Evolutionary conservation across 2,113 vertebrate genomes (phyloP).

Genomic region (Hemiprocne comata): DNA sequence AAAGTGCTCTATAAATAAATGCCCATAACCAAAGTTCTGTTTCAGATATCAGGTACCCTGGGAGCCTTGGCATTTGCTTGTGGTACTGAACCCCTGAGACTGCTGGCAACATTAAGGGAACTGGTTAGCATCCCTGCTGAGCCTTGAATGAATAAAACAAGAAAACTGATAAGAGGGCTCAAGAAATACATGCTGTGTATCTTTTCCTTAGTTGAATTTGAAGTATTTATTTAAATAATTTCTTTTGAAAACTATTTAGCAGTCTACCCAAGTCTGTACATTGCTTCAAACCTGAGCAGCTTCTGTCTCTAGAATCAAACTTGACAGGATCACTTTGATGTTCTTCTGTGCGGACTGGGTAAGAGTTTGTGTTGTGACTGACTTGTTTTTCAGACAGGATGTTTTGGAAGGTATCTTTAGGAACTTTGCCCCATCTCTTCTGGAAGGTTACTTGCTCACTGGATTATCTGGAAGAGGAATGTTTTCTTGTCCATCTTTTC

Average conservation of each 20-base stretch:
- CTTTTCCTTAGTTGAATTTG: neutral
- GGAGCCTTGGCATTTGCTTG: neutral
- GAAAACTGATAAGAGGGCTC: neutral
- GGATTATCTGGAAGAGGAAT: neutral
- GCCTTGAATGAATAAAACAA: neutral
- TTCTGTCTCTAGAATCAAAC: neutral
- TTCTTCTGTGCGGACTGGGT: neutral
- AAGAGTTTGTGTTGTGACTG: neutral
- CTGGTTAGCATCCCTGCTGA: neutral
- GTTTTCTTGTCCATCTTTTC: neutral
- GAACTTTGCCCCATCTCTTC: neutral
- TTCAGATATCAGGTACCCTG: neutral
- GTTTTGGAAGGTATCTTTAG: neutral
- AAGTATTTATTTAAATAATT: neutral
- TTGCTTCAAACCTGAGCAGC: neutral
- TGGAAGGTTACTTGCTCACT: neutral
- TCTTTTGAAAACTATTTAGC: neutral
- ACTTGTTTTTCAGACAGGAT: neutral
- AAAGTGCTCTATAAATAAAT: constrained; percentile 14
- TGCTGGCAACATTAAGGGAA: neutral
- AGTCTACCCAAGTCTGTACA: neutral
- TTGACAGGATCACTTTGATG: neutral
- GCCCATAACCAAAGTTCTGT: neutral
- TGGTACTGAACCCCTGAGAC: neutral
- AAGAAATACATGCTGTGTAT: neutral